phyloP scores from a whole-genome alignment of 1,140 invertebrate genomes.

The Pseudomyrmex pallidus region DNA sequence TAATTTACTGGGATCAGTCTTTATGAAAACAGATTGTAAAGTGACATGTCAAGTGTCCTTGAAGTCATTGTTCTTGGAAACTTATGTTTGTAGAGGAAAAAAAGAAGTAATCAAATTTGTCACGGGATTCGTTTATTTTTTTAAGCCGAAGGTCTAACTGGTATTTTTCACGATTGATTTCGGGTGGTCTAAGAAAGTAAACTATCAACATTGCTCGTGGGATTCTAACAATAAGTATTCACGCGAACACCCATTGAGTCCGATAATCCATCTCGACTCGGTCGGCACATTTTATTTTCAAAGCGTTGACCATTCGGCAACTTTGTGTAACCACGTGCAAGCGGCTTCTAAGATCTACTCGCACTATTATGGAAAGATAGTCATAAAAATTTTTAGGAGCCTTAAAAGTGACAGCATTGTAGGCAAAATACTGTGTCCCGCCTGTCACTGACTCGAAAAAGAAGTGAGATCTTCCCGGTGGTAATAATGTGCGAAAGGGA shows the following conservation, averaged over 20 bases:
- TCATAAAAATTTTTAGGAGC: conserved; percentile 78
- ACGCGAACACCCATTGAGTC: conserved; percentile 61
- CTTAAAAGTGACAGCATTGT: conserved; percentile 73
- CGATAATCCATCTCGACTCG: conserved; percentile 66
- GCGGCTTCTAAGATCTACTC: conserved; percentile 68
- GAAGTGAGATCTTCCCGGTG: conserved; percentile 57
- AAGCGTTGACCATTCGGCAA: conserved; percentile 37
- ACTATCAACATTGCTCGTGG: conserved; percentile 36
- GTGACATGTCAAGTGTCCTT: not conserved
- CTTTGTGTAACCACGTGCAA: conserved; percentile 71
- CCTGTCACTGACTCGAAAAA: conserved; percentile 29
- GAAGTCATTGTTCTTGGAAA: not conserved
- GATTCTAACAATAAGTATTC: conserved; percentile 20
- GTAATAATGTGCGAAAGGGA: conserved; percentile 40
- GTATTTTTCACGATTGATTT: not conserved
- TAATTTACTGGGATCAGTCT: not conserved
- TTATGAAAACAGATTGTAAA: not conserved
- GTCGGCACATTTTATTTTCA: no score
- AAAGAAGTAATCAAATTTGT: conserved; percentile 15
- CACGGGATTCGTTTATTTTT: not conserved
- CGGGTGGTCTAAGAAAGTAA: conserved; percentile 65
- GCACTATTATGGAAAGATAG: conserved; percentile 72
- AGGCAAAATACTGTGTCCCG: conserved; percentile 72
- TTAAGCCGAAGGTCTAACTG: no score
- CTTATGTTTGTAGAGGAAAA: not conserved